These are phyloP conservation scores for Toxotes jaculatrix DNA, from an alignment of 2,113 vertebrate genomes.

Conservation along the genomic window DNA sequence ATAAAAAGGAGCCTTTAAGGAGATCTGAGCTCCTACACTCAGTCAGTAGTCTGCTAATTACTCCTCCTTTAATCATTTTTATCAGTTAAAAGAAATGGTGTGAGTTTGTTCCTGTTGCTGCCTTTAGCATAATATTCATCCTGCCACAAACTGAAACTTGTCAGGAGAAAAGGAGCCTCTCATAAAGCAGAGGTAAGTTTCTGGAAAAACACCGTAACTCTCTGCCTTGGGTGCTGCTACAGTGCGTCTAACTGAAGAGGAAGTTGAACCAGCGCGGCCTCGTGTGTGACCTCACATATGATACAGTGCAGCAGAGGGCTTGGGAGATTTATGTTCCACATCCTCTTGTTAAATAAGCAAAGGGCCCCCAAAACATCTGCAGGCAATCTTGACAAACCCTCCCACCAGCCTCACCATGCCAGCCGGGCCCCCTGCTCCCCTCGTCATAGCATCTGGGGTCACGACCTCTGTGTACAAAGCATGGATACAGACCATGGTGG, in stretches of 20 bases:
- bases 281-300: slow-evolving; percentile 60
- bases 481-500: slow-evolving; percentile 20
- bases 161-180: background rate
- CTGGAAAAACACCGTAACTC: background rate
- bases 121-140: background rate
- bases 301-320: slow-evolving; percentile 60
- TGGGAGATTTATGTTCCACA: slow-evolving; percentile 77
- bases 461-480: slow-evolving; percentile 34
- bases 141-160: background rate
- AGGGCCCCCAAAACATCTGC: slow-evolving; percentile 75
- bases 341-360: slow-evolving; percentile 74
- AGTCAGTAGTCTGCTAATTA: background rate
- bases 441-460: slow-evolving; percentile 30
- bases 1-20: background rate
- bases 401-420: slow-evolving; percentile 54
- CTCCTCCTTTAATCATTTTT: background rate
- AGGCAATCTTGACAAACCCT: slow-evolving; percentile 70
- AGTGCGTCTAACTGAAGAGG: slow-evolving; percentile 12
- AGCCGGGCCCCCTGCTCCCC: slow-evolving; percentile 29
- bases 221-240: background rate
- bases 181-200: background rate
- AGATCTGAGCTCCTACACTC: background rate
- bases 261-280: slow-evolving; percentile 46
- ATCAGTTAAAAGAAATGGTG: background rate
- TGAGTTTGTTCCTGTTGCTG: background rate